Conservation (phyloP, 2,888 invertebrate species). For the Drosophila stalkeri region DNA sequence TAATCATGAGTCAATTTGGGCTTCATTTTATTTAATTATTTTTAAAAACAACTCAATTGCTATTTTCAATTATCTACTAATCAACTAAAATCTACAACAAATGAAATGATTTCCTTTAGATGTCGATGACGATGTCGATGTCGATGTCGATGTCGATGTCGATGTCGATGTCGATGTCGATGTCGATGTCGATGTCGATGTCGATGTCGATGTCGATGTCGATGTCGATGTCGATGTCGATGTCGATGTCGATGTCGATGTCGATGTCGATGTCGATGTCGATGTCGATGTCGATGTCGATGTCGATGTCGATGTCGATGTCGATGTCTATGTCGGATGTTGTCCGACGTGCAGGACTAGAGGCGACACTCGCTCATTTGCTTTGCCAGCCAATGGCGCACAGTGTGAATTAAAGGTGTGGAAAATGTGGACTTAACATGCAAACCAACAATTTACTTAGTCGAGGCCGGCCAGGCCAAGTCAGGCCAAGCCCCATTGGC, state of each 20-base stretch:
- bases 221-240: not conserved
- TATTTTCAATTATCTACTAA: not conserved
- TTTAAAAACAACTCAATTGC: not conserved
- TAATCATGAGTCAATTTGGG: not conserved
- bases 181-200: not conserved
- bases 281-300: not conserved
- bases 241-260: not conserved
- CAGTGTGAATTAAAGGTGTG: constrained; percentile 69
- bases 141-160: not conserved
- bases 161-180: not conserved
- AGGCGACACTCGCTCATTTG: constrained; percentile 17
- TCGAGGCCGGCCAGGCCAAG: not conserved
- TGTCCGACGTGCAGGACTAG: not conserved
- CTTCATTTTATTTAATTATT: not conserved
- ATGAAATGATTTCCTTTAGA: not conserved
- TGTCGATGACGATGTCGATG: too few relatives aligned
- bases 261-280: not conserved
- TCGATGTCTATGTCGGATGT: not conserved
- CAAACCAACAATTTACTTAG: constrained; percentile 69
- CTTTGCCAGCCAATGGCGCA: constrained; percentile 15
- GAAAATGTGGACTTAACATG: constrained; percentile 70
- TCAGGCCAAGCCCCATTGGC: not conserved
- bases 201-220: not conserved
- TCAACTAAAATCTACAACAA: not conserved
- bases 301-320: not conserved